phyloP scores from a whole-genome alignment of 2,113 vertebrate genomes.

The Rhinogobius similis region DNA sequence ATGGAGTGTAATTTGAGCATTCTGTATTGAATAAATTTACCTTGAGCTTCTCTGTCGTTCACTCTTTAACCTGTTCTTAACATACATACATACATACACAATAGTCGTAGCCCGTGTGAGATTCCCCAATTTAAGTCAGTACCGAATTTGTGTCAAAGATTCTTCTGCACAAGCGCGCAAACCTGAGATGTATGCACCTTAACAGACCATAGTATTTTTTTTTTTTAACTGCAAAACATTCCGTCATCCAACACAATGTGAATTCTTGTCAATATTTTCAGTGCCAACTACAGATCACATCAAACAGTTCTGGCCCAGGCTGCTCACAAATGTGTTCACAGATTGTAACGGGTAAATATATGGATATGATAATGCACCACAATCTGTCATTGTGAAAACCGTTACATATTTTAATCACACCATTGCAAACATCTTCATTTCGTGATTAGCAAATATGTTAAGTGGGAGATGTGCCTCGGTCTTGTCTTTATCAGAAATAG shows the following conservation, averaged over 20 bases:
- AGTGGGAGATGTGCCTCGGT: too few species aligned
- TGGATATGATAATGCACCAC: not conserved
- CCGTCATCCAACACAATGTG: not conserved
- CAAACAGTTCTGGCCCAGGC: slow-evolving; percentile 37
- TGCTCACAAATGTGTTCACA: slow-evolving; percentile 27
- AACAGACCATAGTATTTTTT: not conserved
- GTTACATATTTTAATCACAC: not conserved
- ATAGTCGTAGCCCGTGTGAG: too few species aligned
- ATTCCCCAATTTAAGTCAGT: too few species aligned
- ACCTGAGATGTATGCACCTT: not conserved
- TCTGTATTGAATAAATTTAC: too few species aligned
- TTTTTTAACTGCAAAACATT: not conserved
- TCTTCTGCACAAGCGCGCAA: not conserved
- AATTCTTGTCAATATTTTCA: slow-evolving; percentile 29
- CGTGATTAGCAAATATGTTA: not conserved
- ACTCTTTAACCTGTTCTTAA: too few species aligned
- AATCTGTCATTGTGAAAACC: slow-evolving; percentile 13
- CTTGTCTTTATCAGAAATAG: too few species aligned
- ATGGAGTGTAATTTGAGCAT: too few species aligned
- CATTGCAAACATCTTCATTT: not conserved
- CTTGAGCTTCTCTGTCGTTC: too few species aligned
- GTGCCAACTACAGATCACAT: slow-evolving; percentile 29
- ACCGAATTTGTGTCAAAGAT: too few species aligned
- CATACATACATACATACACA: too few species aligned
- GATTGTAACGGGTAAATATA: slow-evolving; percentile 48